Evolutionary conservation across 2,888 invertebrate species (phyloP), one percentile per base, ranked within the genome.

Genomic region (Tetanocera ferruginea): DNA sequence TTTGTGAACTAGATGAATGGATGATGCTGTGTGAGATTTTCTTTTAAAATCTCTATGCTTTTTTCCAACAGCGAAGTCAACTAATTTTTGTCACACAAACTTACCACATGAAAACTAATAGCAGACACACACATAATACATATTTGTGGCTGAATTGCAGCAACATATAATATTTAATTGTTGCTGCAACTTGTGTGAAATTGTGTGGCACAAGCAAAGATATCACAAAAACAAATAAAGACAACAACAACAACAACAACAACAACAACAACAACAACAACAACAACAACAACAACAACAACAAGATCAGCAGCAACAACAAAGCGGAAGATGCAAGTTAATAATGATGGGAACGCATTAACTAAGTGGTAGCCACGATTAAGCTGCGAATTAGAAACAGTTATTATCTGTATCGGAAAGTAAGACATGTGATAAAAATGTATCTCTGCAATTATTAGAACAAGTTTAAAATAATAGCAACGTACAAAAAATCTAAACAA

Each of bases 21-120:
- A 62, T 37, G 19, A 19, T 57, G 34, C 62, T 73, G 73, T 73
- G 60, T 37, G 73, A 73, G 73, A 73, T 62, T 43, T 43, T 72
- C 60, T 25, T n/a, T n/a, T 19, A 25, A 57, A 11, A 43, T 43
- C 43, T 51, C 28, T 28, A 51, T 28, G 5, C 9, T 28, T 17
- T 52, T 52, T 52, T 25, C 4, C 25, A 64, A 17, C 28, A 31
- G 31, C 64, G 31, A 43, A 43, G 43, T 4, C 69, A 69, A 19
- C 60, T 43, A 43, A 60, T 73, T 73, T 73, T 28, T 43, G 60
- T 73, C 49, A 49, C 60, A 71, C 34, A 55, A 17, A 37, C 23
- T 9, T 28, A 28, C 11, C 31, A 5, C 34, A 28, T 17, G n/a
- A 37, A 62, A 6, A 25, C 67, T 23, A 28, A 49, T 49, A 43